Percentiles rank a stretch among this genome's conserved stretches.
These are phyloP conservation scores for Heterodera filipjevi DNA, from an alignment of 2,888 invertebrate species.

Conservation along the genomic window DNA sequence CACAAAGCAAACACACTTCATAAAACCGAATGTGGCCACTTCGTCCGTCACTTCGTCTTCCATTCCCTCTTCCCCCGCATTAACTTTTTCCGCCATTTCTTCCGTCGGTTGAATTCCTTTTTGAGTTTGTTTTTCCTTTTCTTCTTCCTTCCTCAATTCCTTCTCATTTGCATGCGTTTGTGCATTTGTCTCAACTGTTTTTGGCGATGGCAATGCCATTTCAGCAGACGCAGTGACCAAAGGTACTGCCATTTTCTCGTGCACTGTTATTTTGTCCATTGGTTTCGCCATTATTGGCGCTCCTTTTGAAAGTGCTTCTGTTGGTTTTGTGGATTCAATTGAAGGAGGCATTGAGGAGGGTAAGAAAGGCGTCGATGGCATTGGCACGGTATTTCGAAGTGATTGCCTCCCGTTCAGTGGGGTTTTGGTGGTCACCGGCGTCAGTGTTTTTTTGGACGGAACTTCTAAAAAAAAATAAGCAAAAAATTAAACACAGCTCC, in stretches of 20 bases:
- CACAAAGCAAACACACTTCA: background rate
- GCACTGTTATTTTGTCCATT: background rate
- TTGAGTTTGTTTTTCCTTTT: background rate
- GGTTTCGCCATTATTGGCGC: background rate
- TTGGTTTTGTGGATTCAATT: background rate
- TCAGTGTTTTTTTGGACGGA: background rate
- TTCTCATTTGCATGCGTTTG: background rate
- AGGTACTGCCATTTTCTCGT: background rate
- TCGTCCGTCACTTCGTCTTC: conserved; percentile 19
- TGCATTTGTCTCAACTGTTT: conserved; percentile 4
- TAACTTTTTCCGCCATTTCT: background rate
- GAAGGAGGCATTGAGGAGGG: background rate
- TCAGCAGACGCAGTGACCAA: background rate
- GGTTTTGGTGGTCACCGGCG: background rate
- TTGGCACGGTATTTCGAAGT: background rate
- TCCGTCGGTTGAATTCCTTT: background rate
- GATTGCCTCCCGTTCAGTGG: background rate
- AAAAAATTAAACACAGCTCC: too few relatives aligned
- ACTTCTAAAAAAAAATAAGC: background rate
- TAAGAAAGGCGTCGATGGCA: background rate
- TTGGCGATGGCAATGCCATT: conserved; percentile 4
- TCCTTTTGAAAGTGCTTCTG: background rate
- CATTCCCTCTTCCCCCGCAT: conserved; percentile 28
- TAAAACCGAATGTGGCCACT: conserved; percentile 9
- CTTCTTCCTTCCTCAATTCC: background rate